phyloP scores from a whole-genome alignment of 1,140 invertebrate genomes.

The Drosophila takahashii region DNA sequence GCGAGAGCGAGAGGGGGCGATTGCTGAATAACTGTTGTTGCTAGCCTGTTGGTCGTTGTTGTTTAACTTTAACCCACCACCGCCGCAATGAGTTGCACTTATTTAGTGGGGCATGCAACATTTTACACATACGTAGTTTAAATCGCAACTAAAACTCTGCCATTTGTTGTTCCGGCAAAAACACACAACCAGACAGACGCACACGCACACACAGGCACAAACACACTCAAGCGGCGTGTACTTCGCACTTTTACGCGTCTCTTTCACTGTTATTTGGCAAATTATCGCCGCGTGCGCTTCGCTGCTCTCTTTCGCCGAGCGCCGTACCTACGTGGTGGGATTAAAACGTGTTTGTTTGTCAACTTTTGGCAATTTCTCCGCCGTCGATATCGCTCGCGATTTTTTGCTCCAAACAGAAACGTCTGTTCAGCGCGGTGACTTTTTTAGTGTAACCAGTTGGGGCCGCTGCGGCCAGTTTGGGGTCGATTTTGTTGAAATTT shows the following conservation, averaged over 20 bases:
- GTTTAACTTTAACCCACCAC: conserved; percentile 36
- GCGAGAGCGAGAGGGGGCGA: conserved; percentile 18
- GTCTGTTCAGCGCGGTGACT: conserved; percentile 28
- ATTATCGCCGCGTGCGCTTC: conserved; percentile 41
- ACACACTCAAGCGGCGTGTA: conserved; percentile 29
- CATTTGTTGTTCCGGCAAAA: conserved; percentile 47
- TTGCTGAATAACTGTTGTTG: conserved; percentile 73
- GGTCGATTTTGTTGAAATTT: background rate
- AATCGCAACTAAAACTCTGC: conserved; percentile 5
- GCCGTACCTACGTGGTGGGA: conserved; percentile 17
- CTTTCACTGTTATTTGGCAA: conserved; percentile 48
- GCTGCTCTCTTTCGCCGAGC: conserved; percentile 8
- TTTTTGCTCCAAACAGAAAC: conserved; percentile 17
- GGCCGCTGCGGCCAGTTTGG: background rate
- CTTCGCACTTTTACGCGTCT: conserved; percentile 53
- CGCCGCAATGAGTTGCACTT: conserved; percentile 70
- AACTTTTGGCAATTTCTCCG: conserved; percentile 42
- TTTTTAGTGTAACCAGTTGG: background rate
- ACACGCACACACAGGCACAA: conserved; percentile 34
- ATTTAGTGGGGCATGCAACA: conserved; percentile 53
- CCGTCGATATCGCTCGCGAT: conserved; percentile 10
- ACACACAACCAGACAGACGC: conserved; percentile 8
- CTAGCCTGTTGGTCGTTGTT: conserved; percentile 67
- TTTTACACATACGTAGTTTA: conserved; percentile 1
- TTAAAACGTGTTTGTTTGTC: conserved; percentile 43